Conservation (phyloP, 2,888 invertebrate species). For the Dasysyrphus albostriatus region DNA sequence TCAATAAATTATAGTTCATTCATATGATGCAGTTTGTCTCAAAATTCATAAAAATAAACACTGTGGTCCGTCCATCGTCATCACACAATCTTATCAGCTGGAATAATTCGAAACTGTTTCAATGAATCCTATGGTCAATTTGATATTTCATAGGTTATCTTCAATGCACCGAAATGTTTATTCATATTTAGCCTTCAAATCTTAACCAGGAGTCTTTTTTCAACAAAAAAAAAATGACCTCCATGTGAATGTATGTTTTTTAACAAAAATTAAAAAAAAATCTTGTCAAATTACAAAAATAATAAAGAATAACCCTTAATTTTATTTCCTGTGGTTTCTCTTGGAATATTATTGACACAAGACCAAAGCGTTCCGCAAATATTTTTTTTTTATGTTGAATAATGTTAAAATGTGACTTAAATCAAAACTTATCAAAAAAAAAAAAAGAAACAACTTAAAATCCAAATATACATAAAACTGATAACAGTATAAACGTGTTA, state of each 20-base stretch:
- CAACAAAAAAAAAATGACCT: background rate
- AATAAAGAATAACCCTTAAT: background rate
- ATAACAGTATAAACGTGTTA: slow-evolving; percentile 10
- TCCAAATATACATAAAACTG: slow-evolving; percentile 1
- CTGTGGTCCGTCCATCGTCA: slow-evolving; percentile 8
- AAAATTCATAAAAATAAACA: background rate
- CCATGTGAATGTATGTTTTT: background rate
- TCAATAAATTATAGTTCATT: background rate
- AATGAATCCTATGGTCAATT: background rate
- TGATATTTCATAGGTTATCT: slow-evolving; percentile 12
- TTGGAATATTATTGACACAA: slow-evolving; percentile 23
- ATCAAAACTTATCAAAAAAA: slow-evolving; percentile 28
- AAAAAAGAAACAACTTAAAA: background rate
- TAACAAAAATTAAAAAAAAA: background rate
- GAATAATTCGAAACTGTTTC: background rate
- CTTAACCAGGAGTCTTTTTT: background rate
- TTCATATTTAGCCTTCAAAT: slow-evolving; percentile 15
- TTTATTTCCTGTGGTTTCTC: slow-evolving; percentile 16
- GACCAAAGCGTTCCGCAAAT: slow-evolving; percentile 19
- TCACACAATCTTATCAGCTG: background rate
- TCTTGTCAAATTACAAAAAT: background rate
- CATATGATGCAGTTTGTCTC: background rate
- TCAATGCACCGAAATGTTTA: background rate
- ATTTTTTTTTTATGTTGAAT: background rate
- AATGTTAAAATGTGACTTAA: background rate